Evolutionary conservation across 2,888 invertebrate genomes (phyloP).

Genomic region (Cheilosia variabilis): DNA sequence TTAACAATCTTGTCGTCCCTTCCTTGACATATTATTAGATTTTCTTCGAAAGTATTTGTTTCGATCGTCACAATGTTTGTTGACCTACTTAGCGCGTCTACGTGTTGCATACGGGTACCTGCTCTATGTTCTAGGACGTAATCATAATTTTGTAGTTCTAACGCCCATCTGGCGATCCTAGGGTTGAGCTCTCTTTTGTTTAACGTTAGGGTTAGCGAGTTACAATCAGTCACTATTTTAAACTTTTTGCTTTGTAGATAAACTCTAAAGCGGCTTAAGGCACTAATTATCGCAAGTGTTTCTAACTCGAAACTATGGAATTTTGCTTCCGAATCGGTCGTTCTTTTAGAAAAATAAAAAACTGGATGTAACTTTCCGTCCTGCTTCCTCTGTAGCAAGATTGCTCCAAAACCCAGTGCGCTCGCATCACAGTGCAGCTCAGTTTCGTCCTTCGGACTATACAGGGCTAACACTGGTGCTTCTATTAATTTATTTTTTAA

Average conservation of each 20-base stretch:
- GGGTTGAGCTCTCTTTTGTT: too few species aligned
- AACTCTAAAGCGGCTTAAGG: background rate
- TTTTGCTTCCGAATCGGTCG: conserved; percentile 75
- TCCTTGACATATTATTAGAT: too few species aligned
- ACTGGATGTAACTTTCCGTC: conserved; percentile 78
- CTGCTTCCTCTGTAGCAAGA: conserved; percentile 78
- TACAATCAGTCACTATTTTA: conserved; percentile 11
- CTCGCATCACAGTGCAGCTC: conserved; percentile 81
- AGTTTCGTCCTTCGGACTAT: conserved; percentile 78
- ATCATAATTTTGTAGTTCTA: too few species aligned
- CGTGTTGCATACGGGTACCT: conserved; percentile 10
- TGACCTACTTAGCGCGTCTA: conserved; percentile 2
- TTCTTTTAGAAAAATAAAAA: conserved; percentile 77
- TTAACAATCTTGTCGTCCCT: too few species aligned
- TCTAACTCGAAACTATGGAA: conserved; percentile 79
- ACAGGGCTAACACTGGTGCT: conserved; percentile 58
- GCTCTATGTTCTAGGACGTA: background rate
- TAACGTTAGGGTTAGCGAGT: background rate
- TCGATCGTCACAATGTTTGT: background rate
- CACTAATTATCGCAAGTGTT: conserved; percentile 65
- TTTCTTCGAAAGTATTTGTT: background rate
- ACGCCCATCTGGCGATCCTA: too few species aligned
- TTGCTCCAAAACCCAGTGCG: conserved; percentile 78
- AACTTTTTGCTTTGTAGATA: background rate
- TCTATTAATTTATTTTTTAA: background rate